Percentiles rank a stretch among this genome's conserved stretches.
Evolutionary conservation across 2,797 vertebrate genomes (phyloP).

Genomic region (Amniataba percoides): DNA sequence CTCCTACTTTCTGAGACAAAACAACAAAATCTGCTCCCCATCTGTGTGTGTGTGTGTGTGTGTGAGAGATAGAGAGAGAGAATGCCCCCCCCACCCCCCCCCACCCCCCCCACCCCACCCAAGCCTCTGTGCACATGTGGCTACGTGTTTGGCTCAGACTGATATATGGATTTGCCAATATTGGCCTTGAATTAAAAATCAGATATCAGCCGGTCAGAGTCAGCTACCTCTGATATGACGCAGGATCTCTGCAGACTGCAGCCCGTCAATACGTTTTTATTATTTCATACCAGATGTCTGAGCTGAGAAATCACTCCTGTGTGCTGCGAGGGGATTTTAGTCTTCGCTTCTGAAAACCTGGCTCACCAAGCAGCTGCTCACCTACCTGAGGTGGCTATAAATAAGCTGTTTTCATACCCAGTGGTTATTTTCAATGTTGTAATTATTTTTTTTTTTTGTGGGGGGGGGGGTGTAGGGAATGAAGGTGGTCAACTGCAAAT

Average conservation of each 20-base stretch:
- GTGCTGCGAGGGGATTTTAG: slow-evolving; percentile 43
- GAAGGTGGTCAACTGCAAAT: slow-evolving; percentile 24
- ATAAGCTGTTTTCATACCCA: slow-evolving; percentile 34
- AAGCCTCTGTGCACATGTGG: slow-evolving; percentile 11
- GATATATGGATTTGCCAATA: slow-evolving; percentile 59
- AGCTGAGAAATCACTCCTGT: slow-evolving; percentile 54
- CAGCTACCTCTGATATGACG: slow-evolving; percentile 36
- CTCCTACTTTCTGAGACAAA: slow-evolving; percentile 64
- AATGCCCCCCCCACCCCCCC: too few relatives aligned
- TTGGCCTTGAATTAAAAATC: slow-evolving; percentile 62
- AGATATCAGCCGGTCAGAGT: slow-evolving; percentile 37
- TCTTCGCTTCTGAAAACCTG: slow-evolving; percentile 48
- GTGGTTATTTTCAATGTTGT: slow-evolving; percentile 31
- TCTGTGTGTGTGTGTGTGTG: slow-evolving; percentile 35
- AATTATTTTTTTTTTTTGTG: slow-evolving; percentile 1
- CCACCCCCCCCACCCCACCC: too few relatives aligned
- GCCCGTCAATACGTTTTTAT: slow-evolving; percentile 58
- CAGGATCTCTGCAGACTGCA: slow-evolving; percentile 72
- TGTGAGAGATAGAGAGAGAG: slow-evolving; percentile 2
- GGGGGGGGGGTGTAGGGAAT: not conserved
- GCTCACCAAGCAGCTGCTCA: slow-evolving; percentile 47
- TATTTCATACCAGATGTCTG: slow-evolving; percentile 65
- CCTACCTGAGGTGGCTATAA: slow-evolving; percentile 43
- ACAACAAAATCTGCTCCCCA: slow-evolving; percentile 66
- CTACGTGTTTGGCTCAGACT: slow-evolving; percentile 35